Evolutionary conservation across 2,888 invertebrate species (phyloP), one percentile per base, ranked within the genome.

Genomic region (Drosophila vallismaia): DNA sequence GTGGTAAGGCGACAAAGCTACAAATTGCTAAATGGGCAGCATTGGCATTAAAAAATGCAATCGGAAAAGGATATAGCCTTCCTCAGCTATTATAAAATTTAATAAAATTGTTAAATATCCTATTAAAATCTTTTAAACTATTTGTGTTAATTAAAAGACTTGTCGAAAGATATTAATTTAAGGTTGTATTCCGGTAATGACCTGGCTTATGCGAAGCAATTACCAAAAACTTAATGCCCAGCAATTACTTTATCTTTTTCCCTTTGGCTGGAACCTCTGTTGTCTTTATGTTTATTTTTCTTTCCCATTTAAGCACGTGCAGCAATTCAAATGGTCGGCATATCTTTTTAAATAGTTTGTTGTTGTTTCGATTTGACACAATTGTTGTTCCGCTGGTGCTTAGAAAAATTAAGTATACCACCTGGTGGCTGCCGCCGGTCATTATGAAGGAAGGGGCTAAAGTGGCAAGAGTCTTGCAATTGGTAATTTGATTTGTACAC

Each of bases 401-500:
- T 55, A n/a, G 49, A 52, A 24, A 19, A 36, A 38, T 31, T 48
- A 9, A 40, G 62, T 12, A 44, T 54, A 48, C 54, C 66, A 56
- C 59, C 56, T 57, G 60, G 59, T 42, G 38, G 54, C 24, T 7
- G 36, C 48, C 40, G 64, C 33, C 51, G 64, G 71, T 51, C 48
- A 58, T 51, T 55, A 63, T 49, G 48, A 52, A 24, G 38, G 50
- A 38, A 49, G 49, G 12, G 38, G 28, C 10, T 33, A 3, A 10
- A 19, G 14, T 31, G 42, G 8, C 9, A 38, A 36, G 10, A 31
- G 51, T 66, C 70, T 59, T 49, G 66, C 58, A 63, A 64, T 68
- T 72, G 71, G 67, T 71, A 86, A 83, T 78, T 79, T 72, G 70
- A 82, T 82, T 79, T 77, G 46, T 57, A 68, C 74, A 76, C 78